Conservation (phyloP, 2,113 vertebrate genomes). For the Cercocebus atys region DNA sequence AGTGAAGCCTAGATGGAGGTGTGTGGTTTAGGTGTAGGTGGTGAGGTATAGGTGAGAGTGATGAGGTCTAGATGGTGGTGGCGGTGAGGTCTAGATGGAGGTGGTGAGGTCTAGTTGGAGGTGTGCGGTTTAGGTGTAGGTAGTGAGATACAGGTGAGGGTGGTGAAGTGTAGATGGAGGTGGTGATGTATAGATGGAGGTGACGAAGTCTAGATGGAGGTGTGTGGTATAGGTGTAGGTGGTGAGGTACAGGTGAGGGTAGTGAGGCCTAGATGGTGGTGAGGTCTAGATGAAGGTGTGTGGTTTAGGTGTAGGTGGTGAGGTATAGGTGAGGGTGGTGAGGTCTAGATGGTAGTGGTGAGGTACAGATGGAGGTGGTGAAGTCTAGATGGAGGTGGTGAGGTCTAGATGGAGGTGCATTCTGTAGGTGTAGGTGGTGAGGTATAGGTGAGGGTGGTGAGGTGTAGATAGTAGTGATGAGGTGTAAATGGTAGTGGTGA, state of each 20-base stretch:
- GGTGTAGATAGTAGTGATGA: neutral
- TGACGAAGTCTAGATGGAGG: accelerated
- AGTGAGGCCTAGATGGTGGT: neutral
- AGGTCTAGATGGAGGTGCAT: neutral
- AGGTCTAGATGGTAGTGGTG: neutral
- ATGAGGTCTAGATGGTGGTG: neutral
- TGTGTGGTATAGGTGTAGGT: no score
- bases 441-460: neutral
- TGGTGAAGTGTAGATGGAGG: no score
- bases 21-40: neutral
- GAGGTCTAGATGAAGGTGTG: neutral
- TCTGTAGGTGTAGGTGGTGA: no score
- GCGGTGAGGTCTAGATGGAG: neutral
- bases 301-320: no score
- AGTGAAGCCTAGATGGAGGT: no score
- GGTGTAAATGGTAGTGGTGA: no score
- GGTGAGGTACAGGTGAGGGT: no score
- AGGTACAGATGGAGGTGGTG: no score
- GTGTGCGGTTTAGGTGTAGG: no score
- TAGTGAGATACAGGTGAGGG: no score
- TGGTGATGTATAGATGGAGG: no score
- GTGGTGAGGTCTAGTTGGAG: no score
- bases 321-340: neutral
- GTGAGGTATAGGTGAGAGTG: accelerated
- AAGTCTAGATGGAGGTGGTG: neutral